Base-by-base conservation (phyloP, 1,140 invertebrate genomes). In the Zaprionus africanus region DNA sequence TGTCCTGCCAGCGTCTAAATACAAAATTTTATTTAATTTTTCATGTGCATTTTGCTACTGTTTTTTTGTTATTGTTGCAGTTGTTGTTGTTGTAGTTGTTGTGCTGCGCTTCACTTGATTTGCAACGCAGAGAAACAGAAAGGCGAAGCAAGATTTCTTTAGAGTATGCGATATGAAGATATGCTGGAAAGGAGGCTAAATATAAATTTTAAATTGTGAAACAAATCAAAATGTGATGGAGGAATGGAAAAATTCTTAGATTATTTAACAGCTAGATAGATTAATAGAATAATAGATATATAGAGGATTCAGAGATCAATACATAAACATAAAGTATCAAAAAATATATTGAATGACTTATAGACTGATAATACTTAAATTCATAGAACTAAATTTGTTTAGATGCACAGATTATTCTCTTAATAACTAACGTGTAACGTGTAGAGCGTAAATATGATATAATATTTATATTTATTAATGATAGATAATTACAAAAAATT, bases 21-120 rank as follows among this genome's bases (percentile, higher is more conserved):
- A 31, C 38, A 41, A 76, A 70, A 64, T 71, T 64, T 58, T 76
- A 71, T 71, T 75, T 69, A 69, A 71, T 76, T 70, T 76, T 67
- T 53, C 46, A 69, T 70, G 34, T 59, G 38, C 28, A 46, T 56
- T 26, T 17, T 46, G 41, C 41, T 38, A 38, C 9, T 36, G 15
- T n/a, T 51, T 34, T 34, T 34, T 31, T 22, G 34, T 31, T 34
- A 41, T 11, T 11, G 7, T 9, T 64, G 11, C 24, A 15, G 28
- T 36, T 11, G n/a, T 15, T 36, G 4, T 38, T 69, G 12, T 22
- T 59, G 58, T n/a, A 41, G 38, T 54, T n/a, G 24, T 38, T 49
- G 17, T 53, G 41, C 17, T 46, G 43, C 31, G 46, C 56, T 60
- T 71, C 54, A 22, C 41, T 76, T 77, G 74, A 72, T 72, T 66